Evolutionary conservation across 2,797 vertebrate species (phyloP).

Genomic region (Microctenopoma steveboyesi): DNA sequence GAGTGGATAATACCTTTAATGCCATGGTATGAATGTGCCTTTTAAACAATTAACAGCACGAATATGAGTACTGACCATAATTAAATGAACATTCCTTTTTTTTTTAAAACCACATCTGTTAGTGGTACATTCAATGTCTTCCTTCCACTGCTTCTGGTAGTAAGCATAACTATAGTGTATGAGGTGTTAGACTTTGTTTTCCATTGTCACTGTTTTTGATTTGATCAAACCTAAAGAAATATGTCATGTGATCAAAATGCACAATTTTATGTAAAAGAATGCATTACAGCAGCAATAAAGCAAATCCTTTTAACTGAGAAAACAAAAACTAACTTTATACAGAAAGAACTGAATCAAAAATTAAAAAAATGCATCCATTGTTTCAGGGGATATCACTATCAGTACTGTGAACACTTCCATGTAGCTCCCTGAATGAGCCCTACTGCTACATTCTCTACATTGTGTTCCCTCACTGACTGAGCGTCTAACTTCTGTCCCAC

Average conservation of each 20-base stretch:
- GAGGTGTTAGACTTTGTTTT: conserved; percentile 53
- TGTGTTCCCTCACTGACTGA: conserved; percentile 40
- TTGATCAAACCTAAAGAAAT: conserved; percentile 55
- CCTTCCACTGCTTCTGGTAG: conserved; percentile 59
- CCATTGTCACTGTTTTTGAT: conserved; percentile 62
- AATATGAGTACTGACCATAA: conserved; percentile 53
- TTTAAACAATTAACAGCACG: conserved; percentile 54
- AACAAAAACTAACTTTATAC: not conserved
- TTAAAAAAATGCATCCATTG: not conserved
- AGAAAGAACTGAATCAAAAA: not conserved
- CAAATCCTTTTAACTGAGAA: conserved; percentile 60
- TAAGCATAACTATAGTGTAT: conserved; percentile 54
- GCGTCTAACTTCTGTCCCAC: conserved; percentile 33
- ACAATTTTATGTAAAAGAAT: conserved; percentile 65
- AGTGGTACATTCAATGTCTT: conserved; percentile 61
- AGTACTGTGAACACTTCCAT: conserved; percentile 15
- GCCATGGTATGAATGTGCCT: conserved; percentile 76
- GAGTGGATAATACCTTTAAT: conserved; percentile 65
- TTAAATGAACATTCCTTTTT: conserved; percentile 56
- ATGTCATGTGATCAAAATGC: conserved; percentile 62
- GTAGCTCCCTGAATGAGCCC: conserved; percentile 20
- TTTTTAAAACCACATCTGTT: conserved; percentile 43
- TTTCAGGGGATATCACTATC: conserved; percentile 21
- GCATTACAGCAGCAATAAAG: conserved; percentile 80
- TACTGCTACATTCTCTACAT: conserved; percentile 48